These are phyloP conservation scores for Epinephelus cyanopodus DNA, from an alignment of 2,113 vertebrate species.

Conservation along the genomic window DNA sequence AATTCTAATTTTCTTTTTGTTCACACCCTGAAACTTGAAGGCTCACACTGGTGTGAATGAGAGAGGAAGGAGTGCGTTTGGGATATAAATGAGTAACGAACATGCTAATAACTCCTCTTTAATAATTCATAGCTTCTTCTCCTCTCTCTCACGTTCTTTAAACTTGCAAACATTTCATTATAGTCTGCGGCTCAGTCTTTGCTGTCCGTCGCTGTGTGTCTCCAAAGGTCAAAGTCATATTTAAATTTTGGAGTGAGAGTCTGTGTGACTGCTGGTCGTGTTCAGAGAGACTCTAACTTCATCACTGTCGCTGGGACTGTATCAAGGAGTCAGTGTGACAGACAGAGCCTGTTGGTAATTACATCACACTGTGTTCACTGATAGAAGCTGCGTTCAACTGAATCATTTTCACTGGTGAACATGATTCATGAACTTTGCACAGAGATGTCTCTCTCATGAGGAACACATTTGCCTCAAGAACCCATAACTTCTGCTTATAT, in stretches of 20 bases:
- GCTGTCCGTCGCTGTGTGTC: slow-evolving; percentile 14
- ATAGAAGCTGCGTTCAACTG: slow-evolving; percentile 1
- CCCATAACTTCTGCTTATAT: too few species aligned
- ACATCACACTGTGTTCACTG: slow-evolving; percentile 8
- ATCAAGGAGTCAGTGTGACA: slow-evolving; percentile 5
- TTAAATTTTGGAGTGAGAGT: background rate
- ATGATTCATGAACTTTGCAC: background rate
- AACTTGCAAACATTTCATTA: slow-evolving; percentile 50
- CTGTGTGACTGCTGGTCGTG: background rate
- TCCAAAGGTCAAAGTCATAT: slow-evolving; percentile 39
- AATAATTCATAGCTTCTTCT: slow-evolving; percentile 45
- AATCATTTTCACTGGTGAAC: slow-evolving; percentile 8
- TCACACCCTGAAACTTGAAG: too few species aligned
- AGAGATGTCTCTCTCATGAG: too few species aligned
- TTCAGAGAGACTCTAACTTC: slow-evolving; percentile 8
- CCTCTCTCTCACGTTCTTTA: slow-evolving; percentile 17
- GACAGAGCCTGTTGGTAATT: slow-evolving; percentile 38
- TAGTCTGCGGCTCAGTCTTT: background rate
- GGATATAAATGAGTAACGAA: slow-evolving; percentile 25
- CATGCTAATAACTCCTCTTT: slow-evolving; percentile 38
- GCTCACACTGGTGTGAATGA: background rate
- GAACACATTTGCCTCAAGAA: too few species aligned
- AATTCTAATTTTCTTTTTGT: background rate
- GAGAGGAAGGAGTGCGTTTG: background rate
- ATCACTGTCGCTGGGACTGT: slow-evolving; percentile 8